Evolutionary conservation across 2,797 vertebrate species (phyloP), one percentile per base, ranked within the genome.

Genomic region (Takifugu ocellatus): DNA sequence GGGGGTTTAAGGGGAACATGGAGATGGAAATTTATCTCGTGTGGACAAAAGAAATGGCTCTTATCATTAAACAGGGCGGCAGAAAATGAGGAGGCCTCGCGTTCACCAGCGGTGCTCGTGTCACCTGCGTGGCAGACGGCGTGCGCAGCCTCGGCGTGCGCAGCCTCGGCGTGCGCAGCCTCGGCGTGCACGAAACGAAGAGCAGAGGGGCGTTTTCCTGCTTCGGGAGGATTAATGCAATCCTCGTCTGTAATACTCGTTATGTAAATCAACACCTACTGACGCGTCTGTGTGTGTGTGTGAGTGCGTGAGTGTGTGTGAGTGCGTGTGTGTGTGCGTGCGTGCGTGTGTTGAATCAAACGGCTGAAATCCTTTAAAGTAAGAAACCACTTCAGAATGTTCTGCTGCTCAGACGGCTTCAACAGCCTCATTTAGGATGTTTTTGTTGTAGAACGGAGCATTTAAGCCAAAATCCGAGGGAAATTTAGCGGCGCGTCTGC

Each of bases 41-140:
- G 39, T 48, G 66, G 53, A 74, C 68, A 31, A 51, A 67, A 39
- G 63, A 61, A 74, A 74, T 64, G 52, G 61, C 66, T 72, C 79
- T 77, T 71, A 72, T 74, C 56, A 31, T 36, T 2, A 10, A 59
- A 77, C 59, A 54, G 52, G 70, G 64, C 52, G 65, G 58, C 54
- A 39, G 11, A 24, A 49, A 66, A 54, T 42, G 3, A 27, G 36
- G 62, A 63, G 56, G 51, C 27, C 17, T 76, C 71, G 63, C 59
- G 67, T 70, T 49, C 51, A 59, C 49, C 54, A 46, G 26, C 16
- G 53, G 21, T 21, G 21, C 21, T 21, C 21, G 21, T 21, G 21
- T 21, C 21, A 21, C 21, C 21, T 21, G 21, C 21, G 21, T 21
- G 21, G 21, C 1, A 21, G 21, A 17, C 6, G 3, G 29, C 53